phyloP scores from a whole-genome alignment of 2,888 invertebrate species.

The Zygogramma bicolorata region DNA sequence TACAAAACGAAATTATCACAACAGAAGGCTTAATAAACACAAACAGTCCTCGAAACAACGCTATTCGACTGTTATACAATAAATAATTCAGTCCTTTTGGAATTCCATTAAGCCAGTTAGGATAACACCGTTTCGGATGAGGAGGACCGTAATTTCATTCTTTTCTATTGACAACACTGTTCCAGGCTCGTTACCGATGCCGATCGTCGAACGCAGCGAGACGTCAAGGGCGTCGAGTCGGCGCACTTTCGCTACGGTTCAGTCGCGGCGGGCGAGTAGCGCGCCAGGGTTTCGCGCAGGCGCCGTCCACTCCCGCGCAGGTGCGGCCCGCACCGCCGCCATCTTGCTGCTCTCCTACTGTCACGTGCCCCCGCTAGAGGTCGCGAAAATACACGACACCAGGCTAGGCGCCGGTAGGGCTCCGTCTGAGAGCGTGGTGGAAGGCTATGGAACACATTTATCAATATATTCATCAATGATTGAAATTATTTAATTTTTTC shows the following conservation, averaged over 20 bases:
- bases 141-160: no score
- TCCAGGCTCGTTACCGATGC: slow-evolving; percentile 69
- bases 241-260: slow-evolving; percentile 68
- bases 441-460: neutral
- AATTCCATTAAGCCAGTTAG: no score
- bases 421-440: neutral
- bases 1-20: no score
- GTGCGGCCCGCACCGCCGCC: slow-evolving; percentile 93
- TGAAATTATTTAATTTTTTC: no score
- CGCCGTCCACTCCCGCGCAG: slow-evolving; percentile 77
- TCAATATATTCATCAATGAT: no score
- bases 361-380: slow-evolving; percentile 60
- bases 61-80: no score
- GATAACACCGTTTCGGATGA: no score
- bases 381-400: slow-evolving; percentile 28
- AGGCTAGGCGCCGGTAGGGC: slow-evolving; percentile 23
- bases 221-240: slow-evolving; percentile 67
- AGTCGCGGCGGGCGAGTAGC: slow-evolving; percentile 70
- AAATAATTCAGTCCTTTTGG: no score
- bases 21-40: no score
- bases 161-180: no score
- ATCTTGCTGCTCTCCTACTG: slow-evolving; percentile 92
- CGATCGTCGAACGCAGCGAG: slow-evolving; percentile 68
- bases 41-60: no score
- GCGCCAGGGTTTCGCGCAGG: slow-evolving; percentile 64